Evolutionary conservation across 2,113 vertebrate genomes (phyloP).

Genomic region (Colistium nudipinnis): DNA sequence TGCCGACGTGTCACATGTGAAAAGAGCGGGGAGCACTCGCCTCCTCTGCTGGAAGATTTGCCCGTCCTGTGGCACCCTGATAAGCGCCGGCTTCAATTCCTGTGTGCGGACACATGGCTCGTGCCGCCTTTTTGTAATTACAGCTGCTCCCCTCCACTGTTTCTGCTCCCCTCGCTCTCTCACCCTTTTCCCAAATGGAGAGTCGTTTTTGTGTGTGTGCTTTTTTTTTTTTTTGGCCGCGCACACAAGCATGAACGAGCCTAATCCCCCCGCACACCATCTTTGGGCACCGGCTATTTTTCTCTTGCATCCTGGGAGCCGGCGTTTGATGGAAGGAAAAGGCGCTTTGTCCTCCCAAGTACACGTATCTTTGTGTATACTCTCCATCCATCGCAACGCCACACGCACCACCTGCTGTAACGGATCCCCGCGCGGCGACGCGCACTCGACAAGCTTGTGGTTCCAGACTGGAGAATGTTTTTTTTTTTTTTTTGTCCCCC

Average conservation of each 20-base stretch:
- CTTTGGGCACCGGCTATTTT: conserved; percentile 35
- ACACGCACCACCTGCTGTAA: conserved; percentile 32
- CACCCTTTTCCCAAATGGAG: conserved; percentile 35
- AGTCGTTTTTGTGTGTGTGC: conserved; percentile 44
- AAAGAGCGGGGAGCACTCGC: conserved; percentile 57
- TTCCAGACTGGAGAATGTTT: conserved; percentile 8
- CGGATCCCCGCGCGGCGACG: conserved; percentile 15
- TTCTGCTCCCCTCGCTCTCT: conserved; percentile 49
- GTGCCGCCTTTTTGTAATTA: conserved; percentile 78
- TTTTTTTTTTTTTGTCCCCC: conserved; percentile 9
- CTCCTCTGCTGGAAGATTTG: conserved; percentile 59
- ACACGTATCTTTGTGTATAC: conserved; percentile 35
- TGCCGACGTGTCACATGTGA: conserved; percentile 58
- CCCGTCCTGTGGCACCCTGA: conserved; percentile 67
- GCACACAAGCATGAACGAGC: conserved; percentile 1
- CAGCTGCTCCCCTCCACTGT: conserved; percentile 68
- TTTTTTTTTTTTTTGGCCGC: neutral
- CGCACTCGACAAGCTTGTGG: neutral
- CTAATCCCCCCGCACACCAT: conserved; percentile 39
- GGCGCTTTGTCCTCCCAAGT: conserved; percentile 31
- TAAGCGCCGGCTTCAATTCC: conserved; percentile 76
- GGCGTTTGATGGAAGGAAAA: conserved; percentile 44
- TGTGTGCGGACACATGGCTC: conserved; percentile 62
- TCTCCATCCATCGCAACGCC: conserved; percentile 23
- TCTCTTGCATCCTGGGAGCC: conserved; percentile 46